Evolutionary conservation across 1,140 invertebrate genomes (phyloP).

Genomic region (Drosophila seguyi): DNA sequence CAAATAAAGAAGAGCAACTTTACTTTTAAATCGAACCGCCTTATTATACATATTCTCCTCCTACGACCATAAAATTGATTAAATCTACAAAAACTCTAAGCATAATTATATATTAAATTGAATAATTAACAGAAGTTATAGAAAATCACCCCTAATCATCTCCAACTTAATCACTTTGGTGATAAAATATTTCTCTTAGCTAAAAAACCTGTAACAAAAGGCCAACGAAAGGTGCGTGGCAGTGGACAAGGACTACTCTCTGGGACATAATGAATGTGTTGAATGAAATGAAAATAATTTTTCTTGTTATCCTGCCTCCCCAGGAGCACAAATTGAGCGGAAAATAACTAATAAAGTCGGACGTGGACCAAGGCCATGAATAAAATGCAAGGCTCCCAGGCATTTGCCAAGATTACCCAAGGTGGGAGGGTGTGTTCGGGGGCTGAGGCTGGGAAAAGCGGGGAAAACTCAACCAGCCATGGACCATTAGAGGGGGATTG

Average conservation of each 20-base stretch:
- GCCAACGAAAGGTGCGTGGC: slow-evolving; percentile 12
- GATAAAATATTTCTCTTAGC: slow-evolving; percentile 5
- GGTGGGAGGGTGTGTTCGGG: not conserved
- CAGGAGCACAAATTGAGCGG: slow-evolving; percentile 79
- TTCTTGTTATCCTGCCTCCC: slow-evolving; percentile 83
- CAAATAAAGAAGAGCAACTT: no score
- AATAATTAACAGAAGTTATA: not conserved
- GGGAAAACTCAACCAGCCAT: slow-evolving; percentile 38
- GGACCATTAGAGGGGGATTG: slow-evolving; percentile 37
- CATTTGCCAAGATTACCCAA: slow-evolving; percentile 47
- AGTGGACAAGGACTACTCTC: slow-evolving; percentile 5
- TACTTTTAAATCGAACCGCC: no score
- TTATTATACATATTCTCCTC: not conserved
- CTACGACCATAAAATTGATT: no score
- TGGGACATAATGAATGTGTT: slow-evolving; percentile 74
- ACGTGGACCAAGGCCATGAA: slow-evolving; percentile 71
- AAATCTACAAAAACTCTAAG: no score
- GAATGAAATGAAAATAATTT: slow-evolving; percentile 85
- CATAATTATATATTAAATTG: not conserved
- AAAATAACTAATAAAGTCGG: slow-evolving; percentile 85
- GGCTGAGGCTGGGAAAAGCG: slow-evolving; percentile 8
- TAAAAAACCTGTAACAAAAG: slow-evolving; percentile 3
- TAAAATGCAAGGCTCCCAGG: slow-evolving; percentile 64
- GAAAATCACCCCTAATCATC: not conserved
- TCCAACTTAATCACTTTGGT: not conserved